Evolutionary conservation across 2,797 vertebrate species (phyloP).

Genomic region (Megalops cyprinoides): DNA sequence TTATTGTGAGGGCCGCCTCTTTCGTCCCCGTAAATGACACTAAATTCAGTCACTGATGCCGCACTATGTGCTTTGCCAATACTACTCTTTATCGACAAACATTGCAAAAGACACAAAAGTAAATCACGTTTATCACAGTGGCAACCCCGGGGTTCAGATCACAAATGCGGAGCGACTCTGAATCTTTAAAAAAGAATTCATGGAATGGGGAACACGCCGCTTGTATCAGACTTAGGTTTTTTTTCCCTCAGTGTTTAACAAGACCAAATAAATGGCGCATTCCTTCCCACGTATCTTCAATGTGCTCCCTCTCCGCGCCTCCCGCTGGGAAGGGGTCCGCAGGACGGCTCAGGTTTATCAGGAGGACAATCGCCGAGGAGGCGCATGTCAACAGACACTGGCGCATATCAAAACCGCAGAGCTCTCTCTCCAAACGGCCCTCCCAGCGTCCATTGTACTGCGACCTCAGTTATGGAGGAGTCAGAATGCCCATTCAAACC

Average conservation of each 20-base stretch:
- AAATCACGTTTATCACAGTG: background rate
- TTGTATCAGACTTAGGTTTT: slow-evolving; percentile 23
- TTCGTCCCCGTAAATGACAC: background rate
- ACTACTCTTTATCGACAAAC: background rate
- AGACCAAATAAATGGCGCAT: slow-evolving; percentile 37
- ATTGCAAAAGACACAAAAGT: background rate
- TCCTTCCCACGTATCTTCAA: slow-evolving; percentile 45
- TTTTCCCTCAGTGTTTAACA: slow-evolving; percentile 17
- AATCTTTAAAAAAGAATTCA: background rate
- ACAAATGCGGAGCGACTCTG: background rate
- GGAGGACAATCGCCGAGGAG: slow-evolving; percentile 23
- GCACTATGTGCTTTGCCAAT: background rate
- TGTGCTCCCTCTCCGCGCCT: slow-evolving; percentile 55
- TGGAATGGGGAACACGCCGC: background rate
- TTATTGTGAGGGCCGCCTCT: too few relatives aligned
- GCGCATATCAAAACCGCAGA: slow-evolving; percentile 56
- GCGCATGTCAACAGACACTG: slow-evolving; percentile 53
- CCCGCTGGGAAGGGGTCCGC: slow-evolving; percentile 47
- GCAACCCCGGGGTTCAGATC: background rate
- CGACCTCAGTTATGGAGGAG: slow-evolving; percentile 52
- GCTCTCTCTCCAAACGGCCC: background rate
- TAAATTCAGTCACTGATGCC: background rate
- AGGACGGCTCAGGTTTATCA: slow-evolving; percentile 44
- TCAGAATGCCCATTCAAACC: slow-evolving; percentile 69
- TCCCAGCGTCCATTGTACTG: slow-evolving; percentile 50